Conservation (phyloP, 2,888 invertebrate genomes). For the Lutraria lutraria region DNA sequence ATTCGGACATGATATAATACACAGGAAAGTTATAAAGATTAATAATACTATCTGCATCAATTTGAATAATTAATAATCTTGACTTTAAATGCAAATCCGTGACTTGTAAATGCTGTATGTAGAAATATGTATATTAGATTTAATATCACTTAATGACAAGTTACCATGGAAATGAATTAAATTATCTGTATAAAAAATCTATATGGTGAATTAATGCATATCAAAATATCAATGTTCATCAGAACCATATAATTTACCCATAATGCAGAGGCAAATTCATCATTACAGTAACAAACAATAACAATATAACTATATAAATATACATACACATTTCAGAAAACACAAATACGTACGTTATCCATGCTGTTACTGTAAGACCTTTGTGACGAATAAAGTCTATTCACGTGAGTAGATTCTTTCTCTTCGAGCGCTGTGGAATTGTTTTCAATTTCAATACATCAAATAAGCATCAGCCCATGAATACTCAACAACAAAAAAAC, state of each 20-base stretch:
- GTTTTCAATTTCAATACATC: conserved; percentile 19
- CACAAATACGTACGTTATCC: conserved; percentile 15
- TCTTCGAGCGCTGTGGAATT: neutral
- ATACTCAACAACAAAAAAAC: conserved; percentile 11
- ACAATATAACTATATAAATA: neutral
- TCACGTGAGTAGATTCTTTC: neutral
- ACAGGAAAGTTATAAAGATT: neutral
- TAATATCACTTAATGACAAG: neutral
- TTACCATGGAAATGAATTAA: neutral
- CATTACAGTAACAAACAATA: neutral
- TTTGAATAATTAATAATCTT: conserved; percentile 34
- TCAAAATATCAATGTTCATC: neutral
- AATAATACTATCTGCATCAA: conserved; percentile 25
- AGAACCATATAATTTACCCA: neutral
- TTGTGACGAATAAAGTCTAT: conserved; percentile 8
- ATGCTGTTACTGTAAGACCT: neutral
- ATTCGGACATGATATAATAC: neutral
- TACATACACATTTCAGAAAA: conserved; percentile 25
- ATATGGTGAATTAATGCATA: neutral
- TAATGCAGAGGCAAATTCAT: neutral
- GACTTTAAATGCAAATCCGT: neutral
- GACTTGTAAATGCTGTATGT: neutral
- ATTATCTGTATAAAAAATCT: neutral
- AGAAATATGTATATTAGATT: neutral
- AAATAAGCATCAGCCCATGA: conserved; percentile 3